Base-by-base conservation (phyloP, 2,797 vertebrate genomes). In the Aphelocoma californica region DNA sequence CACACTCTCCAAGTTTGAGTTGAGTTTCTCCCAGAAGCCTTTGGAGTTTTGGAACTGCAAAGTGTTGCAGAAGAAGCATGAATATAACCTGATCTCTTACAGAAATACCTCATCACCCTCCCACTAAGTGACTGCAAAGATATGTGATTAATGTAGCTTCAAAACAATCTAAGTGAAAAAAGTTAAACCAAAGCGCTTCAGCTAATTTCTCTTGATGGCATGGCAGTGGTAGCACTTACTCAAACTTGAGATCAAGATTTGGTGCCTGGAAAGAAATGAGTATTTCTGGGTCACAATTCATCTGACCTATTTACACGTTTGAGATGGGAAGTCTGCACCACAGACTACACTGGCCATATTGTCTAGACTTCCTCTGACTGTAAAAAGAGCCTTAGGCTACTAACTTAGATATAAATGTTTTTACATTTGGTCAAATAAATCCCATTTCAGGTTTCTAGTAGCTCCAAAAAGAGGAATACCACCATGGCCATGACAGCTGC, bases 21-120 rank as follows among this genome's bases (percentile, higher is more conserved):
- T 98, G 84, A 99, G 98, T 94, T 99, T 99, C 74, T 98, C 98
- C 99, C 99, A 99, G 97, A 99, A 99, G 34, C 98, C 98, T 97
- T 97, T 98, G 93, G 98, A 97, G 93, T 96, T 98, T 72, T 96
- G 98, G 86, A 97, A 95, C 99, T 99, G 77, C 57, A 88, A 81
- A 91, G n/a, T n/a, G 40, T 82, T 71, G 17, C 45, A 93, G 12
- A 19, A 32, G 70, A 91, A 87, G 36, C 17, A 54, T 81, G 28
- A 96, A 82, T 5, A 75, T 21, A 87, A 32, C 19, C 18, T 91
- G 47, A 26, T 34, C 32, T 71, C 12, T n/a, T 21, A 45, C 32
- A 78, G 28, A 75, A 87, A 67, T 23, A 86, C 4, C 21, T 70
- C 13, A 57, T 44, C 34, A 32, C 8, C 12, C 34, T 79, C 34